Evolutionary conservation across 2,797 vertebrate species (phyloP).

Genomic region (Miichthys miiuy): DNA sequence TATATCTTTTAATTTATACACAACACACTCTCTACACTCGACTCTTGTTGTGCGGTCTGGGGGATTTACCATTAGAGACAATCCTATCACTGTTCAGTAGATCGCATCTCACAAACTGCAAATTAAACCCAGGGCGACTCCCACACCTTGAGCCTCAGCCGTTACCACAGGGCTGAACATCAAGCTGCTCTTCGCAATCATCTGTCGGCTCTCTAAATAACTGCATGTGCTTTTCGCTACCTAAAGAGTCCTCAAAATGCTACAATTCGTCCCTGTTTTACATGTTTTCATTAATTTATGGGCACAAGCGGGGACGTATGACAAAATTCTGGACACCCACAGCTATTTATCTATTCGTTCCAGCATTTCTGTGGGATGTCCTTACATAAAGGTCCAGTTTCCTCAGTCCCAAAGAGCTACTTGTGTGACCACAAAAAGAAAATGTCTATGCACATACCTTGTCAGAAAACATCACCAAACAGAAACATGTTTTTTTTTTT

Average conservation of each 20-base stretch:
- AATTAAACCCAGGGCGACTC: not conserved
- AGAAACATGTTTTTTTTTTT: not conserved
- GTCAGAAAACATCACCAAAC: not conserved
- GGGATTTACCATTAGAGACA: slow-evolving; percentile 1
- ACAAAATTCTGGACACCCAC: too few relatives aligned
- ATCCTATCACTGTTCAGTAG: not conserved
- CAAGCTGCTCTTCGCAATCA: slow-evolving; percentile 7
- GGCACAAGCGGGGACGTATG: too few relatives aligned
- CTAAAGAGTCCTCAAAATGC: too few relatives aligned
- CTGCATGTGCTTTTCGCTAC: not conserved
- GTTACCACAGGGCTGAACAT: slow-evolving; percentile 1
- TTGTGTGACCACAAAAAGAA: not conserved
- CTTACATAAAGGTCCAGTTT: too few relatives aligned
- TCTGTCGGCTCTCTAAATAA: not conserved
- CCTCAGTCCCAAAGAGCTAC: not conserved
- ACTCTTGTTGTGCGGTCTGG: not conserved
- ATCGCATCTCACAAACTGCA: slow-evolving; percentile 9
- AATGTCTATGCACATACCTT: too few relatives aligned
- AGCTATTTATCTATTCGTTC: too few relatives aligned
- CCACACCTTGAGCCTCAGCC: slow-evolving; percentile 7
- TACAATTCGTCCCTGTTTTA: too few relatives aligned
- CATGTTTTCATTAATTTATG: too few relatives aligned
- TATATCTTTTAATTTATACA: not conserved
- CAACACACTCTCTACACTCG: not conserved
- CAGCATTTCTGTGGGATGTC: too few relatives aligned